A percentile compares a stretch with the other conserved stretches of the same genome.
Evolutionary conservation across 2,113 vertebrate genomes (phyloP).

Genomic region (Oncorhynchus keta): DNA sequence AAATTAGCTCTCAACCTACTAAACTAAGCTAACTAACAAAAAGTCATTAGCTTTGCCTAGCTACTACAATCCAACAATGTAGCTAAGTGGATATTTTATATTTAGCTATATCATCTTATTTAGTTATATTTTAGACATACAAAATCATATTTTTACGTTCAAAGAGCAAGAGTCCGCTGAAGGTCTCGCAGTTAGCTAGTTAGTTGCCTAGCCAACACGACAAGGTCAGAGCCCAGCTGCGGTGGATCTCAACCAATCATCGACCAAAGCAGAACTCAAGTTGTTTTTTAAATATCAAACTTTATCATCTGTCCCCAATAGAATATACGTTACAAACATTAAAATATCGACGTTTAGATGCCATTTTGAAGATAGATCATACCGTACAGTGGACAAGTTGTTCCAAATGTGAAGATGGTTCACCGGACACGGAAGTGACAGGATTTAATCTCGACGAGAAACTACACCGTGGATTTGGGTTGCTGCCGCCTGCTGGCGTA

Average conservation of each 20-base stretch:
- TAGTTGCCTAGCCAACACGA: background rate
- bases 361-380: background rate
- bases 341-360: background rate
- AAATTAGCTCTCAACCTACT: too few relatives aligned
- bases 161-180: too few relatives aligned
- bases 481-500: background rate
- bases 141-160: too few relatives aligned
- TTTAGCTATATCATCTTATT: too few relatives aligned
- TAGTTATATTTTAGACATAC: too few relatives aligned
- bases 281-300: background rate
- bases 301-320: background rate
- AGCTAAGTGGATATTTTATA: too few relatives aligned
- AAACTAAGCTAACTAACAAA: too few relatives aligned
- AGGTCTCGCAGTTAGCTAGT: background rate
- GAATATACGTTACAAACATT: background rate
- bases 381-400: slow-evolving; percentile 27
- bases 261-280: background rate
- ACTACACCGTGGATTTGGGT: background rate
- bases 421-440: slow-evolving; percentile 34
- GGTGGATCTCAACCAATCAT: background rate
- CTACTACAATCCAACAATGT: too few relatives aligned
- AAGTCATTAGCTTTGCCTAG: too few relatives aligned
- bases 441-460: slow-evolving; percentile 8
- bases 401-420: slow-evolving; percentile 30
- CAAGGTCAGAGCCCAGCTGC: background rate